A percentile compares a stretch with the other conserved stretches of the same genome.
These are phyloP conservation scores for Drosophila ogumai DNA, from an alignment of 1,140 invertebrate species.

Conservation along the genomic window DNA sequence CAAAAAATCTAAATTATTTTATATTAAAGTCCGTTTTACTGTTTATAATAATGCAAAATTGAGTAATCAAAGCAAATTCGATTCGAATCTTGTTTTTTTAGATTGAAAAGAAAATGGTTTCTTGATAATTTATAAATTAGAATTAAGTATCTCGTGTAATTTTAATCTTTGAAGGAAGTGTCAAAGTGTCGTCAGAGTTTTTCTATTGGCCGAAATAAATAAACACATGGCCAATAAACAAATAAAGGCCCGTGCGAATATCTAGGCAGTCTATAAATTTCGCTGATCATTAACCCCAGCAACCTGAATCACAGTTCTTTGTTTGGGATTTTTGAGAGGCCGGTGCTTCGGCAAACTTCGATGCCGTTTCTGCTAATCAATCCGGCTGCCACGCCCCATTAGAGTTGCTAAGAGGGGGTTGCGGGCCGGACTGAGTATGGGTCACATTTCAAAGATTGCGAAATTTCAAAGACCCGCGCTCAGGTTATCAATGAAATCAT, in stretches of 20 bases:
- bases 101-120: background rate
- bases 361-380: slow-evolving; percentile 22
- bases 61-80: slow-evolving; percentile 20
- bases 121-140: background rate
- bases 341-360: too few relatives aligned
- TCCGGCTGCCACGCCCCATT: slow-evolving; percentile 15
- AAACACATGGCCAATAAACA: slow-evolving; percentile 10
- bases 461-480: slow-evolving; percentile 44
- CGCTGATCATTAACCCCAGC: slow-evolving; percentile 32
- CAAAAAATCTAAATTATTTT: slow-evolving; percentile 7
- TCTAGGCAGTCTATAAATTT: slow-evolving; percentile 23
- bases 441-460: slow-evolving; percentile 65
- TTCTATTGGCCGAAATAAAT: slow-evolving; percentile 14
- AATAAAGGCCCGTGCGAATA: slow-evolving; percentile 10
- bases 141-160: background rate
- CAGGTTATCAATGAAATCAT: slow-evolving; percentile 43
- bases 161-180: background rate
- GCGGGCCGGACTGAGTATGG: background rate
- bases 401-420: background rate
- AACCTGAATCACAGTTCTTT: slow-evolving; percentile 40
- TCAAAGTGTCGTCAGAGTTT: background rate
- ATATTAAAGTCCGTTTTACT: slow-evolving; percentile 17
- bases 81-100: background rate
- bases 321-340: slow-evolving; percentile 27
- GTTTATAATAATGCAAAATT: slow-evolving; percentile 10